Evolutionary conservation across 2,888 invertebrate species (phyloP).

Genomic region (Lydus trimaculatus): DNA sequence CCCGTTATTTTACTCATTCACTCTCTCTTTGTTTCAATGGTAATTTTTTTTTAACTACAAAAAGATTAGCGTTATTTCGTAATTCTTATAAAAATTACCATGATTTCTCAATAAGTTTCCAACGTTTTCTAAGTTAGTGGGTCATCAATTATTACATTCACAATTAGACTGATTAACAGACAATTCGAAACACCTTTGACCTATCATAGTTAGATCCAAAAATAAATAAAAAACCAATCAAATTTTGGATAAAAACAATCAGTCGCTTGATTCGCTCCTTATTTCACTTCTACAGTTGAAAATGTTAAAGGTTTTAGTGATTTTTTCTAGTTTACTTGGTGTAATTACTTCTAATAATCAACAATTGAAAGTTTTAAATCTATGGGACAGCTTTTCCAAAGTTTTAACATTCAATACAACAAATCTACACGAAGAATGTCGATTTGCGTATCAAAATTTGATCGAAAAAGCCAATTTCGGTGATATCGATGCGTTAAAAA

Average conservation of each 20-base stretch:
- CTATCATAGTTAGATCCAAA: not conserved
- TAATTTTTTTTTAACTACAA: too few species aligned
- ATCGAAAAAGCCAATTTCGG: constrained; percentile 59
- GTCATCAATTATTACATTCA: not conserved
- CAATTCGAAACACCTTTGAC: not conserved
- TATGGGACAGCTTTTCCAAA: constrained; percentile 41
- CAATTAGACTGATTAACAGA: not conserved
- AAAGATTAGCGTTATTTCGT: not conserved
- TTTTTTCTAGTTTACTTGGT: not conserved
- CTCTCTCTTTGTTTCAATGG: not conserved
- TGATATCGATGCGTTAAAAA: constrained; percentile 66
- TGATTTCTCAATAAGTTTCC: not conserved
- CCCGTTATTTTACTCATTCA: not conserved
- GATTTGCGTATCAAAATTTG: constrained; percentile 59
- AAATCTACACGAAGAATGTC: constrained; percentile 61
- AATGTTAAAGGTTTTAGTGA: not conserved
- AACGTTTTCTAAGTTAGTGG: not conserved
- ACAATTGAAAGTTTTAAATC: constrained; percentile 17
- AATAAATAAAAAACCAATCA: not conserved
- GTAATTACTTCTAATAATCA: not conserved
- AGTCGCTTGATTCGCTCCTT: not conserved
- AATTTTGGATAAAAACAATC: not conserved
- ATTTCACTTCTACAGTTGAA: not conserved
- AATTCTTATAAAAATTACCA: not conserved
- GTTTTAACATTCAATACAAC: constrained; percentile 35